Base-by-base conservation (phyloP, 1,140 invertebrate genomes). In the Drosophila erecta region DNA sequence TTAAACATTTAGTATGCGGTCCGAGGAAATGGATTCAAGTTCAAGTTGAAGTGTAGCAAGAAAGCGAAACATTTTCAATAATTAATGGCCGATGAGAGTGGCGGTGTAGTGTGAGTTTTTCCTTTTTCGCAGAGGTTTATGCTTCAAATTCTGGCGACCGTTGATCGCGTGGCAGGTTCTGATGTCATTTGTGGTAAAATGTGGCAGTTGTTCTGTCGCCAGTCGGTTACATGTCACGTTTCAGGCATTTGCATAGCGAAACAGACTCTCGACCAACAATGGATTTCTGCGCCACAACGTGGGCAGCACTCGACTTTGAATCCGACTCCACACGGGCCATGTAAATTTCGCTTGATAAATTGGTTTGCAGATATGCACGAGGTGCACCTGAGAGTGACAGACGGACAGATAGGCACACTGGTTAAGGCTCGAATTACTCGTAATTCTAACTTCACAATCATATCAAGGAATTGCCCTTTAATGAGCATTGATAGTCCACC, bases 211-310 rank as follows among this genome's bases (percentile, higher is more conserved):
- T 11, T 30, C 37, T 59, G 35, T 74, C 27, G 35, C 59, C 54
- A 44, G 49, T 76, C 61, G 51, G 75, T 76, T 64, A 78, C 74
- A 69, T 87, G 81, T 86, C 81, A 86, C 81, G 81, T 86, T 86
- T 86, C 55, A 78, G 79, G 51, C 70, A 86, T 86, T 86, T 86
- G 83, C 81, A 86, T 87, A 65, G 44, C 66, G 55, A 66, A 74
- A 51, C 65, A 22, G 27, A 57, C 24, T 56, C 35, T 70, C 43
- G 35, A 33, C 61, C 74, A 59, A 87, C 79, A 76, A 75, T 79
- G 69, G 83, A 72, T 76, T 83, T 81, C 14, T 58, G 72, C 67
- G 69, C 24, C 51, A 59, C 54, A 41, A 55, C 67, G 79, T 81
- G 81, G 79, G 79, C 69, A 62, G 58, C n/a, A 61, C 49, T 59